A percentile compares a stretch with the other conserved stretches of the same genome.
Evolutionary conservation across 1,140 invertebrate genomes (phyloP).

Genomic region (Micrasema longulum): DNA sequence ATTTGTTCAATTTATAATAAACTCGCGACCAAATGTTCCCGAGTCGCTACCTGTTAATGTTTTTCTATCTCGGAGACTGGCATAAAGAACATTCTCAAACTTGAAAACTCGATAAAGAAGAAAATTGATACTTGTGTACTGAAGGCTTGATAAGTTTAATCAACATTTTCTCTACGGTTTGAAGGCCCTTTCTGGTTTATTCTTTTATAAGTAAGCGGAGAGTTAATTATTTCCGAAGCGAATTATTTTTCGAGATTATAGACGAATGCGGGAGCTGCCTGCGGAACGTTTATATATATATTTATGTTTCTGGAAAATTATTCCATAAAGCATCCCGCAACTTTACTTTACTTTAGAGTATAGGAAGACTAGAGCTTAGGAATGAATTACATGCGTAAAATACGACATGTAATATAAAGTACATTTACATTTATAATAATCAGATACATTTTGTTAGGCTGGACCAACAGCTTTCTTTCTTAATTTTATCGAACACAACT

Average conservation of each 20-base stretch:
- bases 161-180: conserved; percentile 30
- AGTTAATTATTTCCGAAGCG: conserved; percentile 27
- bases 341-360: too few species aligned
- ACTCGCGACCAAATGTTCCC: too few species aligned
- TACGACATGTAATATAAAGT: too few species aligned
- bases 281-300: not conserved
- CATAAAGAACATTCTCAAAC: conserved; percentile 17
- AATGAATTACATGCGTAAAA: too few species aligned
- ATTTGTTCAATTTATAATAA: conserved; percentile 6
- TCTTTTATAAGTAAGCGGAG: conserved; percentile 8
- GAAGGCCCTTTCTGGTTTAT: conserved; percentile 32
- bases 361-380: too few species aligned
- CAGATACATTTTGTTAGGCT: too few species aligned
- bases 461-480: too few species aligned
- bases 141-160: conserved; percentile 34
- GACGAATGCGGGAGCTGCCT: conserved; percentile 4
- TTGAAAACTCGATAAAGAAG: conserved; percentile 31
- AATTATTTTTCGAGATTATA: conserved; percentile 13
- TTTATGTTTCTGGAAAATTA: not conserved
- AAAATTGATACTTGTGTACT: conserved; percentile 31
- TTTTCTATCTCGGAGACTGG: conserved; percentile 18
- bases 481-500: too few species aligned
- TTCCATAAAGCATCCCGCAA: not conserved
- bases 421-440: too few species aligned
- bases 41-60: too few species aligned